Evolutionary conservation across 1,140 invertebrate genomes (phyloP), one percentile per base, ranked within the genome.

Genomic region (Neodiprion fabricii): DNA sequence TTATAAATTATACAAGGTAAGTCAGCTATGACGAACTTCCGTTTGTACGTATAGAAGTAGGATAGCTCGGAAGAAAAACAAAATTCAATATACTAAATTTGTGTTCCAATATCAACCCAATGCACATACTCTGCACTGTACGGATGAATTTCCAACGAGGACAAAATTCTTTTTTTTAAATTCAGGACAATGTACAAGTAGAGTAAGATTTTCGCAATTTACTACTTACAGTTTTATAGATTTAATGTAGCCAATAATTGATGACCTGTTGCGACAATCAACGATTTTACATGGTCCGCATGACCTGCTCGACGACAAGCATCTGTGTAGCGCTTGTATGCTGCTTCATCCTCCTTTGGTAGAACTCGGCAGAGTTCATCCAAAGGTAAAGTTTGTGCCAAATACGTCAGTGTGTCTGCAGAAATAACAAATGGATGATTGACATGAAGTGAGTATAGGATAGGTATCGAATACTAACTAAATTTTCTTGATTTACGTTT

Each of bases 201-300:
- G 28, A 40, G 28, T 40, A 40, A 40, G 5, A 40, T 40, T 21
- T 21, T 40, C 28, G 1, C 2, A 17, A 61, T 61, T 61, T 61
- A 5, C 53, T 61, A 69, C 11, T 69, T 10, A 69, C 21, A 47
- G 76, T 49, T 75, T 87, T 86, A 91, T 74, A 90, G 84, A 83
- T 89, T 90, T 74, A 91, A 80, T 70, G 90, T 90, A 28, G 87
- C 87, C 75, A 92, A 79, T 73, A 92, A 86, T 78, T 92, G 90
- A 74, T 91, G 89, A 23, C 91, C 90, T 66, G 91, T 92, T 72
- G 90, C 89, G 74, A 91, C 90, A 71, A 92, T 91, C 76, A 92
- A 85, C 71, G 90, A 90, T 79, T 89, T 90, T 9, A 92, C 90
- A 75, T 91, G 90, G 82, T 92, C 91, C 9, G 91, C 91, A 68